Conservation (phyloP, 2,113 vertebrate species). For the Bujurquina vittata region DNA sequence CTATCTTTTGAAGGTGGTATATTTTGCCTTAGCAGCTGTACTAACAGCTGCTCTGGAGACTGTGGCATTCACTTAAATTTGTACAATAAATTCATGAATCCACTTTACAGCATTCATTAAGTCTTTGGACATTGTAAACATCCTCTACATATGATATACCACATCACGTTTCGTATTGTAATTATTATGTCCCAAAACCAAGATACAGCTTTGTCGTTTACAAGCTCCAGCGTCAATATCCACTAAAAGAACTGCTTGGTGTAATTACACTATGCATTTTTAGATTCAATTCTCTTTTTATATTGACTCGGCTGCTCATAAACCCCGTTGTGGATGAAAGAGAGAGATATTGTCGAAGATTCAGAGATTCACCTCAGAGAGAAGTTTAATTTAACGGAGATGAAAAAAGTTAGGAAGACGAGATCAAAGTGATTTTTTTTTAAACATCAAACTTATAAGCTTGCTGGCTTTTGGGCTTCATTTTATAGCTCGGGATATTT, state of each 20-base stretch:
- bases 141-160: background rate
- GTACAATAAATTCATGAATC: background rate
- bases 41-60: background rate
- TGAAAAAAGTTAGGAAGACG: slow-evolving; percentile 34
- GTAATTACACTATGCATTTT: slow-evolving; percentile 42
- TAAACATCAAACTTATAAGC: slow-evolving; percentile 25
- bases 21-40: background rate
- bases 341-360: slow-evolving; percentile 23
- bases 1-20: background rate
- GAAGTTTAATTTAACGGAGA: slow-evolving; percentile 42
- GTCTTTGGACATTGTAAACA: background rate
- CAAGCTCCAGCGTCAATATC: background rate
- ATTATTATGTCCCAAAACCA: background rate
- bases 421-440: slow-evolving; percentile 45
- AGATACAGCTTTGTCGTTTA: background rate
- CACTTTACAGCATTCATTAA: background rate
- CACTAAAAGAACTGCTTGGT: background rate
- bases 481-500: slow-evolving; percentile 15
- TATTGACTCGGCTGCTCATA: slow-evolving; percentile 1
- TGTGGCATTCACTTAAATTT: background rate
- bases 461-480: background rate
- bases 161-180: background rate
- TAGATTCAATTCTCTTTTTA: slow-evolving; percentile 36
- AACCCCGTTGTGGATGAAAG: slow-evolving; percentile 47
- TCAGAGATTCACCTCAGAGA: slow-evolving; percentile 28